These are phyloP conservation scores for Syritta pipiens DNA, from an alignment of 2,888 invertebrate species.

Conservation along the genomic window DNA sequence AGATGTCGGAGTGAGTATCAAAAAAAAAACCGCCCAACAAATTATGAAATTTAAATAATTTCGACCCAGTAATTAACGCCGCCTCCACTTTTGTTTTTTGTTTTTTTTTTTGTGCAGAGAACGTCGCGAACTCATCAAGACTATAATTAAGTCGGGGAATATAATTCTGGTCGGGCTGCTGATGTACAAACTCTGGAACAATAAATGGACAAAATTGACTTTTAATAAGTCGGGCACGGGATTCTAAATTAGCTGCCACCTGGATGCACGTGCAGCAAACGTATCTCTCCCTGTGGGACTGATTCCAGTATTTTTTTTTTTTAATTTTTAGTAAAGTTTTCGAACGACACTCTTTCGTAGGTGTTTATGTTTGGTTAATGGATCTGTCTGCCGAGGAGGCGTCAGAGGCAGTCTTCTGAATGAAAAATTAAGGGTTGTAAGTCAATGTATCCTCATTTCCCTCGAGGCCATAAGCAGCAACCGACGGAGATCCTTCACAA, in stretches of 20 bases:
- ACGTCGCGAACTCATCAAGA: slow-evolving; percentile 74
- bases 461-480: no score
- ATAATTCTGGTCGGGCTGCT: slow-evolving; percentile 76
- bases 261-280: no score
- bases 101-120: no score
- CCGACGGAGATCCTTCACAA: no score
- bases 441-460: no score
- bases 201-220: slow-evolving; percentile 78
- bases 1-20: slow-evolving; percentile 57
- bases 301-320: not conserved
- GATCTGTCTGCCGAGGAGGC: no score
- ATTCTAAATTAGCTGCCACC: slow-evolving; percentile 24
- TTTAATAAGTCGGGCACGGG: slow-evolving; percentile 70
- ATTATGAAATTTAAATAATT: slow-evolving; percentile 26
- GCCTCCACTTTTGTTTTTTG: no score
- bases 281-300: not conserved
- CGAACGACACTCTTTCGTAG: no score
- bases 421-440: no score
- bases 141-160: slow-evolving; percentile 75
- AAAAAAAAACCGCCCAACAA: not conserved
- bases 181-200: slow-evolving; percentile 77
- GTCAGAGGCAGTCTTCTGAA: no score
- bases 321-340: no score
- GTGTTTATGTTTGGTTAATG: no score
- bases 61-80: slow-evolving; percentile 15